Evolutionary conservation across 2,797 vertebrate genomes (phyloP).

Genomic region (Girardinus metallicus): DNA sequence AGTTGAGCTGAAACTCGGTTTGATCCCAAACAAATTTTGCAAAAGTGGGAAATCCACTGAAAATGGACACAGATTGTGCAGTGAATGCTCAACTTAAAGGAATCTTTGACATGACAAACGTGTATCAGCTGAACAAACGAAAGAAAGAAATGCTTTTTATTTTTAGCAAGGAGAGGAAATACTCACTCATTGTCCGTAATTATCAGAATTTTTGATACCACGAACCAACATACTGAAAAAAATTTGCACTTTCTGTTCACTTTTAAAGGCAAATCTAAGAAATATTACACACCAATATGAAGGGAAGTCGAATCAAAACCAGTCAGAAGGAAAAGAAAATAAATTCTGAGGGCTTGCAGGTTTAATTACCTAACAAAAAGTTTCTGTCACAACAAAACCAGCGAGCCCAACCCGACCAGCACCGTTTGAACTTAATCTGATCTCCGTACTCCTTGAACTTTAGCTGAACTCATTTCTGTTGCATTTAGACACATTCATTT

Average conservation of each 20-base stretch:
- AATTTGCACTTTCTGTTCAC: background rate
- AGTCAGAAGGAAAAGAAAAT: background rate
- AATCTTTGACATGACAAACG: background rate
- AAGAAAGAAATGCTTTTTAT: background rate
- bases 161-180: background rate
- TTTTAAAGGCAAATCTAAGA: background rate
- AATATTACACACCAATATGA: background rate
- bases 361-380: background rate
- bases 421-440: background rate
- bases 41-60: too few species aligned
- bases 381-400: background rate
- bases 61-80: too few species aligned
- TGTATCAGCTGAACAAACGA: background rate
- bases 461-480: background rate
- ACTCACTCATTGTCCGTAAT: background rate
- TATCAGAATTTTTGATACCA: background rate
- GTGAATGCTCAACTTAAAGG: too few species aligned
- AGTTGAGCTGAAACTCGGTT: too few species aligned
- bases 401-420: background rate
- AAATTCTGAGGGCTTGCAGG: background rate
- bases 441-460: conserved; percentile 1
- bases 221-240: background rate
- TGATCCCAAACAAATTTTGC: too few species aligned
- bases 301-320: background rate
- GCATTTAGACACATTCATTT: background rate